Conservation (phyloP, 53 echinoderm and acorn worm species). For the Mesocentrotus franciscanus region DNA sequence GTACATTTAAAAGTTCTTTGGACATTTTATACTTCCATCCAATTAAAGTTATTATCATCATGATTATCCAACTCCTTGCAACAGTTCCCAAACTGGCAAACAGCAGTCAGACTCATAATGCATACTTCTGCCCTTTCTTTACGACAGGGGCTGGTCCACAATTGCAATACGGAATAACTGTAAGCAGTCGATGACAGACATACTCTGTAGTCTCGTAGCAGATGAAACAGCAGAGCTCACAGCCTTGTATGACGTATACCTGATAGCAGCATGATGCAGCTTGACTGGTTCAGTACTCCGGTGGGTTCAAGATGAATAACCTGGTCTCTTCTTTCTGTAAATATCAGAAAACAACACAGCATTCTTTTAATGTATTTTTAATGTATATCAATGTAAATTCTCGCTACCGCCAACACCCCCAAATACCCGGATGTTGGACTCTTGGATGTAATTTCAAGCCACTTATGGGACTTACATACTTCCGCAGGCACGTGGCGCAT, state of each 20-base stretch:
- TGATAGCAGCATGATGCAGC: not conserved
- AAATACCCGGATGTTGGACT: no score
- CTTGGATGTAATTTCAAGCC: no score
- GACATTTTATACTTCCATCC: not conserved
- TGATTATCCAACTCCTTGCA: not conserved
- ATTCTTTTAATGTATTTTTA: no score
- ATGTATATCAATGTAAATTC: no score
- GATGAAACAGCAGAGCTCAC: not conserved
- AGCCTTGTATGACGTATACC: not conserved
- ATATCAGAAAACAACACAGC: not conserved
- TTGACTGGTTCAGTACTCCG: constrained; percentile 72
- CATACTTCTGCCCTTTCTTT: not conserved
- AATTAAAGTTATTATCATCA: not conserved
- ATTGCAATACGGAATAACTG: not conserved
- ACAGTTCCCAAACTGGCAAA: not conserved
- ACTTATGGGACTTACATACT: no score
- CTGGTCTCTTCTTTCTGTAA: constrained; percentile 90
- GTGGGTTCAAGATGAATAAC: constrained; percentile 90
- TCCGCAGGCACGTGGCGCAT: no score
- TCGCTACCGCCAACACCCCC: no score
- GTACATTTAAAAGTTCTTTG: not conserved
- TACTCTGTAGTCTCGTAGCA: not conserved
- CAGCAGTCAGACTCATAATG: not conserved
- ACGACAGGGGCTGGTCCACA: not conserved
- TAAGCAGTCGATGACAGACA: not conserved